Evolutionary conservation across 64 coral and sea anemone genomes (phyloP), one percentile per base, ranked within the genome.

Genomic region (Montipora efflorescens): DNA sequence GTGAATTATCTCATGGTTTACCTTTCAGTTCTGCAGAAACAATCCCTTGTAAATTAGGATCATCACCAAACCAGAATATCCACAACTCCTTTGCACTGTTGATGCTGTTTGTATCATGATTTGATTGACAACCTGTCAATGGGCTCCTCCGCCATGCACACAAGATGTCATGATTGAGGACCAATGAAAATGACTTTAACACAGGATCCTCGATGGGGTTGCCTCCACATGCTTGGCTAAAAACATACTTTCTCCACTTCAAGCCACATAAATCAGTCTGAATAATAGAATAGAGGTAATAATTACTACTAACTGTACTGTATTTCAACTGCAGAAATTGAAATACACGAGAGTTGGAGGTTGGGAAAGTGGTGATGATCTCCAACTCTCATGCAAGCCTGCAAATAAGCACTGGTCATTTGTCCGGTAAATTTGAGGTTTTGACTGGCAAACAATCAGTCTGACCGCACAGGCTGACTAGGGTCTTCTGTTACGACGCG

Each of bases 21-120:
- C 98, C 98, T 96, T 90, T 96, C 61, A 99, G 82, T 77, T 94
- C 91, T 47, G 89, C 75, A 47, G 95, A 95, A 36, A 99, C 92
- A 78, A 99, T 99, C 73, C 95, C 92, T 61, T 84, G 90, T 16
- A 96, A 86, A 68, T 92, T 96, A 8, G 92, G 98, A 80, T 99
- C 98, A 87, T 99, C 98, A 19, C 98, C 98, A 96, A 94, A 99
- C 98, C 98, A 99, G 74, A 99, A 99, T 1, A 99, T 73, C 98
- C 98, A 99, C 36, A 99, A 89, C 86, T 99, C 98, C 47, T 99
- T 99, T 48, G 83, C 88, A 82, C 59, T 74, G 20, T 22, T 92
- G 64, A 94, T 83, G 47, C 76, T 59, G 43, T 85, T 89, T 5
- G 89, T 47, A 36, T 64, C 84, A 69, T 80, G 23, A n/a, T 77